These are phyloP conservation scores for Pogoniulus pusillus DNA, from an alignment of 2,797 vertebrate species.

Conservation along the genomic window DNA sequence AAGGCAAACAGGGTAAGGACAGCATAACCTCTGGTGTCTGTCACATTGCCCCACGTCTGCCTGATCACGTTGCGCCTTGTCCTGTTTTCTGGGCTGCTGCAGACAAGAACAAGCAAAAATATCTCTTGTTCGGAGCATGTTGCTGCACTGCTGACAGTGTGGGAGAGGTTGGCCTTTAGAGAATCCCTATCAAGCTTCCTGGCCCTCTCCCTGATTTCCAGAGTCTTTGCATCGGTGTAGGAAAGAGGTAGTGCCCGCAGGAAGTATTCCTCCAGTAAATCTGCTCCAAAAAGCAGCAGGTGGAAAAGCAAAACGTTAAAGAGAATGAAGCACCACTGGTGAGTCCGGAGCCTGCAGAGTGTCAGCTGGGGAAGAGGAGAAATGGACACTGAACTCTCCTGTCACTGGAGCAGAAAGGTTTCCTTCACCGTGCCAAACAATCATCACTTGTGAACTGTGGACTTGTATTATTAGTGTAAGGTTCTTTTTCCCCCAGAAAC, in stretches of 20 bases:
- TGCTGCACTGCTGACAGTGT: constrained; percentile 65
- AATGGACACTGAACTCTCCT: neutral
- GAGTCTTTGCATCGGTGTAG: constrained; percentile 79
- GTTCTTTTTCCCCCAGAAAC: neutral
- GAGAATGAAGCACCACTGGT: constrained; percentile 94
- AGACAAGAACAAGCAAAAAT: constrained; percentile 85
- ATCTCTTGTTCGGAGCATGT: constrained; percentile 78
- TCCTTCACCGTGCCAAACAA: neutral
- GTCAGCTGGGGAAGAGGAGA: constrained; percentile 73
- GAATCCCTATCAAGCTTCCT: constrained; percentile 81
- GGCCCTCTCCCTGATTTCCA: constrained; percentile 84
- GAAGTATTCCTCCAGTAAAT: constrained; percentile 92
- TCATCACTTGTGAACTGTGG: fast-evolving
- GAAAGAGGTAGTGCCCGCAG: constrained; percentile 81
- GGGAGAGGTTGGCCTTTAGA: constrained; percentile 80
- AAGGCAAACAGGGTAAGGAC: constrained; percentile 78
- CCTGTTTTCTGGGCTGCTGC: constrained; percentile 81
- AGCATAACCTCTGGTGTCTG: constrained; percentile 49
- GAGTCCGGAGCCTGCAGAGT: constrained; percentile 86
- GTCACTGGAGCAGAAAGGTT: neutral
- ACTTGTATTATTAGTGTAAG: neutral
- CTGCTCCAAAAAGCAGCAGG: constrained; percentile 87
- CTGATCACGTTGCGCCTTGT: constrained; percentile 81
- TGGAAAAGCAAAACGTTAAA: constrained; percentile 91
- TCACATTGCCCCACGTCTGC: constrained; percentile 87